These are phyloP conservation scores for Parapsyche elsis DNA, from an alignment of 1,140 invertebrate genomes.

Conservation along the genomic window DNA sequence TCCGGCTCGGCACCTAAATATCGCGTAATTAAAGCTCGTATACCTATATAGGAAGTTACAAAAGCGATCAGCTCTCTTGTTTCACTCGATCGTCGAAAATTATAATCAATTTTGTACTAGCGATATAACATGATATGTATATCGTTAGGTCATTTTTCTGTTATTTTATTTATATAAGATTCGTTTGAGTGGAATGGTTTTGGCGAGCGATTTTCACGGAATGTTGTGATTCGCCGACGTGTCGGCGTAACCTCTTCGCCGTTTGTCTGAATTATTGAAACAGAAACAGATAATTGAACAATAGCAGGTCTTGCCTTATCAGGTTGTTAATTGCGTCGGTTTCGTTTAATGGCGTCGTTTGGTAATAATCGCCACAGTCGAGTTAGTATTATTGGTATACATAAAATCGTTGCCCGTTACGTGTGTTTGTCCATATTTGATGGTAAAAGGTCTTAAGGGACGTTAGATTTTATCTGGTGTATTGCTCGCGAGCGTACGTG, in stretches of 20 bases:
- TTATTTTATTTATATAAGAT: too few relatives aligned
- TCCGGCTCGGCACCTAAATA: constrained; percentile 14
- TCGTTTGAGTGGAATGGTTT: too few relatives aligned
- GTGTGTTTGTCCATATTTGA: background rate
- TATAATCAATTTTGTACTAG: too few relatives aligned
- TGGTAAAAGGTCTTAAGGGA: background rate
- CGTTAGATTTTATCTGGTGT: constrained; percentile 14
- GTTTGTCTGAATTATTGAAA: constrained; percentile 13
- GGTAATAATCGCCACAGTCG: constrained; percentile 10
- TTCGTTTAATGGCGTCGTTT: constrained; percentile 27
- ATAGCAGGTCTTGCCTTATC: background rate
- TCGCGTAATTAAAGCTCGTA: constrained; percentile 15
- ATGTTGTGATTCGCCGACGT: background rate
- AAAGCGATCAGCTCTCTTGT: too few relatives aligned
- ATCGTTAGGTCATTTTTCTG: too few relatives aligned
- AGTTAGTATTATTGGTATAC: background rate
- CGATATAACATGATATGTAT: too few relatives aligned
- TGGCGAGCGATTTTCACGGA: background rate
- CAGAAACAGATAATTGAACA: constrained; percentile 18
- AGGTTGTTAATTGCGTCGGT: constrained; percentile 7
- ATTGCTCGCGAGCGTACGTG: background rate
- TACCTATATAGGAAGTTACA: too few relatives aligned
- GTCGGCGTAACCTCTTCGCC: background rate
- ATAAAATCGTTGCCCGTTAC: background rate
- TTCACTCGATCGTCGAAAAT: too few relatives aligned